phyloP scores from a whole-genome alignment of 2,888 invertebrate genomes.

The Synergus itoensis region DNA sequence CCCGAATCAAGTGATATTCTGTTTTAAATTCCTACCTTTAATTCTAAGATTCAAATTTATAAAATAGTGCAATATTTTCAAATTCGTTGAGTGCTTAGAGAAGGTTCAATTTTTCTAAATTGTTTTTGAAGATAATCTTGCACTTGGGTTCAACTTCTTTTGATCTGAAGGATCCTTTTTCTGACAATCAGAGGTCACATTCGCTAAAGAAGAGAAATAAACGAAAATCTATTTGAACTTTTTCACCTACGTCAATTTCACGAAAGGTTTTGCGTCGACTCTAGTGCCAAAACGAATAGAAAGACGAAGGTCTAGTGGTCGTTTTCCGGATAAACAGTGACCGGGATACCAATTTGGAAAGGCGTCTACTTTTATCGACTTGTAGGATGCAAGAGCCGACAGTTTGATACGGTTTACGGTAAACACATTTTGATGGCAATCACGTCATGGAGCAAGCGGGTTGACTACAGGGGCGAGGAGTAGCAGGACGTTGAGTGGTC shows the following conservation, averaged over 20 bases:
- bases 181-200: background rate
- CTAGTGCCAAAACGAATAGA: slow-evolving; percentile 20
- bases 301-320: slow-evolving; percentile 25
- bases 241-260: slow-evolving; percentile 13
- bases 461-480: slow-evolving; percentile 63
- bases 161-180: background rate
- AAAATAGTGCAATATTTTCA: background rate
- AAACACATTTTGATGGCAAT: slow-evolving; percentile 77
- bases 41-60: background rate
- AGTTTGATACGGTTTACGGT: slow-evolving; percentile 77
- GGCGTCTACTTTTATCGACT: slow-evolving; percentile 63
- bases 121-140: no score
- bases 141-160: background rate
- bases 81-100: background rate
- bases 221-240: slow-evolving; percentile 34
- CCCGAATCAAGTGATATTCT: background rate
- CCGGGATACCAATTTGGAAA: slow-evolving; percentile 54
- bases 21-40: background rate
- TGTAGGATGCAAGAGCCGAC: slow-evolving; percentile 62
- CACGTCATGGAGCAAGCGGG: slow-evolving; percentile 72
- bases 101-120: no score
- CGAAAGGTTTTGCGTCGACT: slow-evolving; percentile 16
- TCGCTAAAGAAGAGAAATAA: background rate
- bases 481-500: slow-evolving; percentile 65
- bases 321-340: slow-evolving; percentile 47